Evolutionary conservation across 1,140 invertebrate genomes (phyloP), one percentile per base, ranked within the genome.

Genomic region (Diorhabda sublineata): DNA sequence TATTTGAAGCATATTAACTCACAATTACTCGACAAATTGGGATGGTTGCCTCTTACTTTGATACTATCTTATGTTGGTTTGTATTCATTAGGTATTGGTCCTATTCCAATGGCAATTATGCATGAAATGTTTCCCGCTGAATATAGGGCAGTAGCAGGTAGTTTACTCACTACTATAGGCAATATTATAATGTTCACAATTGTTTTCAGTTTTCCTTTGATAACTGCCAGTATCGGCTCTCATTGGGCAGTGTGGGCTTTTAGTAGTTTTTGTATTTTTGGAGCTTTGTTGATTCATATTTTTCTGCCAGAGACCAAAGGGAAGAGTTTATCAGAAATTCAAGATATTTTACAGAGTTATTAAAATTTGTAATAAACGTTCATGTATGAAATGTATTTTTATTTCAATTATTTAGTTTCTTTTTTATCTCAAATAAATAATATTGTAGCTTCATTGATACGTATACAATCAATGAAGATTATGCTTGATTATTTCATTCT

Each of bases 1-100:
- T 60, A 60, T 42, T 60, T 11, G 7, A 64, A 56, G 8, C 3
- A 26, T 45, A 52, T 42, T 2, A 11, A 52, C 2, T n/a, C 41
- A 1, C 9, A 9, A 57, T 41, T 64, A 26, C 7, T 56, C 9
- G 5, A 64, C n/a, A 26, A 45, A 7, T 26, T 64, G 5, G 41
- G 26, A 52, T 64, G 63, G 63, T 64, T 64, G 45, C 47, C 63
- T 6, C 43, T 64, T 41, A 3, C 42, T 8, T 26, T 52, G 9
- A 26, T 56, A 5, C 45, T 47, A 0, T 47, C 42, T 6, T 52
- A 56, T 42, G 45, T 64, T 3, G 26, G 9, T 26, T 52, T 42
- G 7, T 64, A 64, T 64, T 52, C 63, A 0, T 8, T 64, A 4
- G 63, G 63, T 4, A 2, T 64, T 8, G 63, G 63, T 41, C 45